phyloP scores from a whole-genome alignment of 2,888 invertebrate species.

The Pseudococcus viburni region DNA sequence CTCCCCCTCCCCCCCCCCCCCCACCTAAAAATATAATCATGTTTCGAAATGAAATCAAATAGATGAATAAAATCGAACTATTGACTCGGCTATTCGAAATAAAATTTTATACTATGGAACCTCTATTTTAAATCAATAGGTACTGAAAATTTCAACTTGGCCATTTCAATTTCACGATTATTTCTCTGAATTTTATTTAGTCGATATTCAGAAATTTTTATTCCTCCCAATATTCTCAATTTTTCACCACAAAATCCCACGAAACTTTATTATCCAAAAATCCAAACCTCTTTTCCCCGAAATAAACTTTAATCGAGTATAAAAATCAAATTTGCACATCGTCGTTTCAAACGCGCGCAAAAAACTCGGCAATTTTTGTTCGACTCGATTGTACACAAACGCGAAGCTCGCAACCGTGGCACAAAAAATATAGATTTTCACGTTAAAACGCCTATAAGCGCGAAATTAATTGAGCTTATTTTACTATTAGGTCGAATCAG shows the following conservation, averaged over 20 bases:
- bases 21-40: too few species aligned
- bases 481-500: constrained; percentile 3
- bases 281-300: background rate
- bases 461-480: constrained; percentile 31
- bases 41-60: too few species aligned
- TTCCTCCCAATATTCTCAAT: background rate
- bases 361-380: background rate
- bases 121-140: background rate
- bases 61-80: too few species aligned
- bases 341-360: background rate
- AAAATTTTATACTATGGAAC: too few species aligned
- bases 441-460: constrained; percentile 19
- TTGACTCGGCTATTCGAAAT: too few species aligned
- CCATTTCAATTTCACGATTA: too few species aligned
- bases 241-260: background rate
- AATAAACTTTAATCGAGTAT: background rate
- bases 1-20: too few species aligned
- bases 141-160: background rate
- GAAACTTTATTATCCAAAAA: too few species aligned
- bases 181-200: too few species aligned
- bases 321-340: background rate
- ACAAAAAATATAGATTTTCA: constrained; percentile 15
- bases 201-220: background rate
- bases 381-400: background rate
- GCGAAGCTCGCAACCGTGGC: too few species aligned